These are phyloP conservation scores for Brachypalpus laphriformis DNA, from an alignment of 2,888 invertebrate species.

Conservation along the genomic window DNA sequence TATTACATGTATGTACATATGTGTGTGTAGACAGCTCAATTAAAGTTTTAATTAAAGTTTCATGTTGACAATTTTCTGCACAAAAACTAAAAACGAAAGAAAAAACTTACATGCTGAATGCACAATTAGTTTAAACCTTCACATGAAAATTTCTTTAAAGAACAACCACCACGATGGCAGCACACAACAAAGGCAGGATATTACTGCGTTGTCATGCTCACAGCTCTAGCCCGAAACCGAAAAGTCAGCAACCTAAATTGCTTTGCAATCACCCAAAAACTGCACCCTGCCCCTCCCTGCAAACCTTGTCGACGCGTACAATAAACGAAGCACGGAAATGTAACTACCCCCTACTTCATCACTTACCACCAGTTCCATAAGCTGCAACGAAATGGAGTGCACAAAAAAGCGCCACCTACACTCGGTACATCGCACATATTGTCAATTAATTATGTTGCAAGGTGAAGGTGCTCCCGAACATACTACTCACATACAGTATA, in stretches of 20 bases:
- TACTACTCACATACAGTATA: background rate
- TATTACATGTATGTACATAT: background rate
- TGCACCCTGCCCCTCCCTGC: conserved; percentile 12
- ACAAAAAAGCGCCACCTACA: conserved; percentile 37
- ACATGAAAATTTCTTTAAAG: conserved; percentile 16
- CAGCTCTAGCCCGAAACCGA: conserved; percentile 32
- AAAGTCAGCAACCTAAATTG: conserved; percentile 59
- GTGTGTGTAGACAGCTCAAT: background rate
- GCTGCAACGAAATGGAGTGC: background rate
- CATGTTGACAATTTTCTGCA: conserved; percentile 12
- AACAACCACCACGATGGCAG: conserved; percentile 10
- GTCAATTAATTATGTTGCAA: conserved; percentile 58
- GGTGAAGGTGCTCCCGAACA: conserved; percentile 44
- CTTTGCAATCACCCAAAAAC: conserved; percentile 45
- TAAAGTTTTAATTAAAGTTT: background rate
- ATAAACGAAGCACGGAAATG: conserved; percentile 28
- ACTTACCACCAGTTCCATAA: background rate
- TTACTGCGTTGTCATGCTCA: conserved; percentile 44
- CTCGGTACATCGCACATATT: conserved; percentile 57
- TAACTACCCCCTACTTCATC: background rate
- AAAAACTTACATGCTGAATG: conserved; percentile 19
- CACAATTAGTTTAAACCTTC: conserved; percentile 43
- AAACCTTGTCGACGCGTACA: background rate
- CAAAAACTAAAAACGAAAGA: background rate
- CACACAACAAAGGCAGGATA: conserved; percentile 57